phyloP scores from a whole-genome alignment of 2,113 vertebrate species.

The Pterocles gutturalis region DNA sequence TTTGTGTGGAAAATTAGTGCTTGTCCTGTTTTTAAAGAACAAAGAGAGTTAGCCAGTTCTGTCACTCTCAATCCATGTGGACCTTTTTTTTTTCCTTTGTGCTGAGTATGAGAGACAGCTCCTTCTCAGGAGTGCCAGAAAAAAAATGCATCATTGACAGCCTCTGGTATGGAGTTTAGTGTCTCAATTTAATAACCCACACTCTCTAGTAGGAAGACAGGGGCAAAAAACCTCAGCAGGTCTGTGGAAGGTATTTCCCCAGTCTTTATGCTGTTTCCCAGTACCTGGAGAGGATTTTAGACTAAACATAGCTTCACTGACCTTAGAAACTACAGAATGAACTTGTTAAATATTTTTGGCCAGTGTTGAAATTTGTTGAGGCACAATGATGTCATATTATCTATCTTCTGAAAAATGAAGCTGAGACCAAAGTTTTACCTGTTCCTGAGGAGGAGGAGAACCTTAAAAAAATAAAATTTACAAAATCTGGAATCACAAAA shows the following conservation, averaged over 20 bases:
- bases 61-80: background rate
- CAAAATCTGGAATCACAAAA: background rate
- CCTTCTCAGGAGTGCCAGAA: background rate
- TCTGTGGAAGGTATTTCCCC: background rate
- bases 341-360: background rate
- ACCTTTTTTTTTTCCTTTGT: background rate
- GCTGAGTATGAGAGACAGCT: background rate
- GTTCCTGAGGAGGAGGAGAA: background rate
- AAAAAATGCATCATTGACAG: background rate
- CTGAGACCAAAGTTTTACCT: background rate
- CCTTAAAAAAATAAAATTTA: background rate
- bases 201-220: background rate
- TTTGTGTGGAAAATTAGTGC: background rate
- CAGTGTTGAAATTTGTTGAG: background rate
- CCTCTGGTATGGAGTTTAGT: background rate
- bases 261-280: background rate
- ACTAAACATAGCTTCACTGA: background rate
- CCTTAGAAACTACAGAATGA: background rate
- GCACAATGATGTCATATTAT: background rate
- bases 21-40: background rate
- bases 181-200: background rate
- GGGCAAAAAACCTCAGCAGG: background rate
- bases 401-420: background rate
- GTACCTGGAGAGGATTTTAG: background rate
- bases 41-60: background rate